Percentiles rank a stretch among this genome's conserved stretches.
These are phyloP conservation scores for Plemyria rubiginata DNA, from an alignment of 2,888 invertebrate species.

Conservation along the genomic window DNA sequence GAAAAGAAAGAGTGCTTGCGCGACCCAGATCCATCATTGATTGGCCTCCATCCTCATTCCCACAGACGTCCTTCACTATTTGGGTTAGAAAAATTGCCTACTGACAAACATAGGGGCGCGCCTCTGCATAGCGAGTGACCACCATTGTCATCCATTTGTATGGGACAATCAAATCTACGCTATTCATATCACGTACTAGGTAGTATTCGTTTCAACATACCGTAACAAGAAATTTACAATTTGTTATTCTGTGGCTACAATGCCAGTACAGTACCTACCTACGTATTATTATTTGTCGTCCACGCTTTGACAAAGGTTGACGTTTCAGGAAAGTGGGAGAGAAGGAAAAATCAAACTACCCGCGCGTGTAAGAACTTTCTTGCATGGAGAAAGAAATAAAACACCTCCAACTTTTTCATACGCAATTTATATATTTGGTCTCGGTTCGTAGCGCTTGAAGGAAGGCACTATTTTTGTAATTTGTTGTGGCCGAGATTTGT, in stretches of 20 bases:
- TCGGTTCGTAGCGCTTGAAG: slow-evolving; percentile 64
- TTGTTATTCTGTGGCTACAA: slow-evolving; percentile 65
- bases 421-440: slow-evolving; percentile 49
- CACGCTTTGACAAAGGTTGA: slow-evolving; percentile 70
- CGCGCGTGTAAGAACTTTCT: slow-evolving; percentile 46
- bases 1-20: slow-evolving; percentile 13
- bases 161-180: slow-evolving; percentile 66
- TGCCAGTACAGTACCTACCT: too few relatives aligned
- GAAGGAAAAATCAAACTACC: slow-evolving; percentile 34
- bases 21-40: slow-evolving; percentile 14
- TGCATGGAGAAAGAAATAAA: slow-evolving; percentile 22
- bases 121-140: slow-evolving; percentile 69
- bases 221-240: slow-evolving; percentile 66
- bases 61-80: slow-evolving; percentile 78
- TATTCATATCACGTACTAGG: slow-evolving; percentile 75
- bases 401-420: slow-evolving; percentile 8
- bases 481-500: slow-evolving; percentile 59
- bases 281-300: slow-evolving; percentile 66
- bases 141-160: slow-evolving; percentile 71
- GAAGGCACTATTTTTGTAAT: slow-evolving; percentile 71
- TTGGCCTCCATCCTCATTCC: slow-evolving; percentile 50
- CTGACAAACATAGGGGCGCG: slow-evolving; percentile 63
- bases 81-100: slow-evolving; percentile 76
- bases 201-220: slow-evolving; percentile 83
- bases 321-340: slow-evolving; percentile 46